Evolutionary conservation across 2,113 vertebrate species (phyloP), one percentile per base, ranked within the genome.

Genomic region (Galbula dea): DNA sequence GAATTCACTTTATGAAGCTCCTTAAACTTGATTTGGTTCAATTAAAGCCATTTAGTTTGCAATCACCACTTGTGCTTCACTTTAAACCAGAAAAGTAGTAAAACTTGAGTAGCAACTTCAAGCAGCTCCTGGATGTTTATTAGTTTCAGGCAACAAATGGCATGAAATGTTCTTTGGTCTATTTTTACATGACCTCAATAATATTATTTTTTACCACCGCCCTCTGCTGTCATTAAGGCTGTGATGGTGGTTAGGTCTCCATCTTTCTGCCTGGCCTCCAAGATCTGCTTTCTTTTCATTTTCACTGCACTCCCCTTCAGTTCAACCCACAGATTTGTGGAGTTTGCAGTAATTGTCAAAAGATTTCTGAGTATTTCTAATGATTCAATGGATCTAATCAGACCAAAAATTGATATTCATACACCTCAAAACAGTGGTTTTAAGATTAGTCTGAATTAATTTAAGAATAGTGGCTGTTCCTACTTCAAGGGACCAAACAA

Each of bases 101-200:
- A 85, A 69, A 88, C 34, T 58, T 80, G 24, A 34, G 26, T 7
- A 79, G 37, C 15, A 75, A 59, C 88, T 77, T 85, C 36, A 84
- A 68, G 34, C 57, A 86, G 51, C 61, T 32, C 37, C 30, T n/a
- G 51, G 48, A 68, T 57, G 61, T 79, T 89, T 77, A 54, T 46
- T 83, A 77, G 55, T 83, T 93, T 88, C 81, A 76, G 84, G 43
- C 59, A 89, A 54, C 48, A 89, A 91, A 71, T 32, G 55, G 52
- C 48, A 58, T 30, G 49, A 94, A 81, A 37, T 63, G 68, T 79
- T 96, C 80, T 95, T 94, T 67, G 37, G 68, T 86, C 89, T 97
- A 88, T 96, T 95, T 95, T 94, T 94, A 66, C 55, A 54, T 86
- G 90, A 93, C 88, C 93, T 94, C 73, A 69, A 29, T 77, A 89